Evolutionary conservation across 2,797 vertebrate species (phyloP), one percentile per base, ranked within the genome.

Genomic region (Gouania willdenowi): DNA sequence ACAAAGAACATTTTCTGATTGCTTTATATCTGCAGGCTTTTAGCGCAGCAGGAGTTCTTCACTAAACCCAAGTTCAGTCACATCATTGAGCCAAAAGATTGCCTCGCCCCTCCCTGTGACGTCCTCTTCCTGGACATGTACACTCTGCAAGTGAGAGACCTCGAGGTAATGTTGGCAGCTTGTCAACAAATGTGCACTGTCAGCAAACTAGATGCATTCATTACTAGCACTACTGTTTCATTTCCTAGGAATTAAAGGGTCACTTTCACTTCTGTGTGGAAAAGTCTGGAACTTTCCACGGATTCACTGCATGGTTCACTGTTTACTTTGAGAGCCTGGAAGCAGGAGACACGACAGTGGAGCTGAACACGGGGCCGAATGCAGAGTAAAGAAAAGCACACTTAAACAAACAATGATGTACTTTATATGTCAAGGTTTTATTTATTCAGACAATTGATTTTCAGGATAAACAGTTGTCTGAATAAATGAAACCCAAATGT

Each of bases 1-100:
- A n/a, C n/a, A n/a, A n/a, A n/a, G n/a, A n/a, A n/a, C n/a, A n/a
- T n/a, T n/a, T n/a, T n/a, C n/a, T n/a, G n/a, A n/a, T n/a, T n/a
- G 27, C n/a, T n/a, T 9, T 8, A 5, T 63, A 6, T 13, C 25
- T 45, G 30, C 50, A 92, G 90, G 56, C 68, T 90, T 17, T 59
- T 91, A 41, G 90, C 90, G 21, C 74, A 82, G 36, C 74, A 88
- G 52, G 91, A 92, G 66, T 89, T 92, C 49, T 90, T 92, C 39
- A 85, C 88, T 1, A 92, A 89, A 64, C 90, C 91, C 10, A 92
- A 90, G 58, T 80, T 88, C 55, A 89, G 87, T 36, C 87, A 92
- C 53, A 28, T 87, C 12, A 53, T 90, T 12, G 70, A 85, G 12
- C 83, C 79, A 0, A 58, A 74, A 1, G 89, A 88, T 52, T 85